Percentiles rank a stretch among this genome's conserved stretches.
These are phyloP conservation scores for cattle (Bos taurus) DNA, from an alignment of 2,113 vertebrate species.

Conservation along the genomic window DNA sequence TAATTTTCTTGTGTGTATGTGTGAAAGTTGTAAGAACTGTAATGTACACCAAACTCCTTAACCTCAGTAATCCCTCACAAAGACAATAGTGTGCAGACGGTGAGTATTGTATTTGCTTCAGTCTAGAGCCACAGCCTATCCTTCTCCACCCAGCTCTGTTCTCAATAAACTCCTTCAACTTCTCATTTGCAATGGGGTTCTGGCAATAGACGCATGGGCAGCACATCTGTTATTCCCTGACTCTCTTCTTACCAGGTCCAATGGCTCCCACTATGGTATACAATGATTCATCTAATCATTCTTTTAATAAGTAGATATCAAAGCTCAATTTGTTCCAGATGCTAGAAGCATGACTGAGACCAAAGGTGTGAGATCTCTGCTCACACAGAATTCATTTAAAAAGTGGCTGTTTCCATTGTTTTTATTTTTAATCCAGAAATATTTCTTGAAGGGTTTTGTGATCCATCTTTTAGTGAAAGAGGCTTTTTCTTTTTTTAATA, in stretches of 20 bases:
- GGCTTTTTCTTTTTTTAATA: background rate
- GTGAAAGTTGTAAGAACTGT: background rate
- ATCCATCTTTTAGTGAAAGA: background rate
- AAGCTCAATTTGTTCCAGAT: background rate
- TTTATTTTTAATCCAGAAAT: conserved; percentile 8
- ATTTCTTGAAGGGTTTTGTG: background rate
- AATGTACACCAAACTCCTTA: background rate
- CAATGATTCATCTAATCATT: background rate
- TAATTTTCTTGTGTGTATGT: background rate
- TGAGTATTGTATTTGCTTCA: background rate
- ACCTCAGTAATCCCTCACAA: background rate
- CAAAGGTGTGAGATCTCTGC: background rate
- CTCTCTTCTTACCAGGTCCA: background rate
- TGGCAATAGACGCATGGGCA: background rate
- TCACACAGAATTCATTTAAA: background rate
- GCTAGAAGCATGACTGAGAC: background rate
- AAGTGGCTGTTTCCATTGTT: background rate
- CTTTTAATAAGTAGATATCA: background rate
- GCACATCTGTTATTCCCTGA: background rate
- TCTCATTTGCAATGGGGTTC: background rate
- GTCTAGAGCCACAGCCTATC: background rate
- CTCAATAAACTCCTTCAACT: background rate
- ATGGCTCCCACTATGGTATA: background rate
- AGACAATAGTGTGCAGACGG: background rate
- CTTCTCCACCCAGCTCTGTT: background rate